Base-by-base conservation (phyloP, 2,797 vertebrate genomes). In the Pipistrellus kuhlii region DNA sequence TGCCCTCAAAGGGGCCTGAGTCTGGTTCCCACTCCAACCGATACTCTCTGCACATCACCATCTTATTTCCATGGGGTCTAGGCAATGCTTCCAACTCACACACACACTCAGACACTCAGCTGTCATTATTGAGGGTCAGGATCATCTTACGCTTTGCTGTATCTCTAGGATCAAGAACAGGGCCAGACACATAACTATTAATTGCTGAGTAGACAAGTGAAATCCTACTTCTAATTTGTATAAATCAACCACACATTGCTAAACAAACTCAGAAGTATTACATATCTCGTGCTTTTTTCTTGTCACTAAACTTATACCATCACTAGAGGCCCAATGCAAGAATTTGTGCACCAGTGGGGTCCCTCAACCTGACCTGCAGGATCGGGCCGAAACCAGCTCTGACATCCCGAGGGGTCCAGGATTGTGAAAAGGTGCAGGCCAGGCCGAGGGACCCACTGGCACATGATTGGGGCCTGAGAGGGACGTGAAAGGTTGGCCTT, bases 41-140 rank as follows among this genome's bases (percentile, higher is more conserved):
- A 62, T 77, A 55, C 17, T 77, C 81, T 35, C 81, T 35, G 64
- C 23, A 32, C 25, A 68, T 6, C 13, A 55, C n/a, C 53, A 8
- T 73, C 84, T 57, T 62, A 77, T 48, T 92, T 91, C 80, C 91
- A 32, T 88, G 81, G 71, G 69, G n/a, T 46, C 76, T 57, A 69
- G 23, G 14, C 48, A 27, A 27, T 41, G 12, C 27, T 90, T 32
- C 32, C 30, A 81, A 81, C n/a, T 30, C n/a, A 72, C n/a, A 88
- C 11, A 90, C 6, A 80, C 12, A 55, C 7, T 44, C 62, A 85
- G 4, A 86, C 9, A 81, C 18, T 69, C 17, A 62, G 85, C 21
- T 68, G 2, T 72, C 77, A 71, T 14, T 94, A 46, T 73, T 92
- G 69, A n/a, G 11, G 44, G 44, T 32, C 18, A 71, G 80, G 27